These are phyloP conservation scores for Andrena hattorfiana DNA, from an alignment of 2,888 invertebrate species.

Conservation along the genomic window DNA sequence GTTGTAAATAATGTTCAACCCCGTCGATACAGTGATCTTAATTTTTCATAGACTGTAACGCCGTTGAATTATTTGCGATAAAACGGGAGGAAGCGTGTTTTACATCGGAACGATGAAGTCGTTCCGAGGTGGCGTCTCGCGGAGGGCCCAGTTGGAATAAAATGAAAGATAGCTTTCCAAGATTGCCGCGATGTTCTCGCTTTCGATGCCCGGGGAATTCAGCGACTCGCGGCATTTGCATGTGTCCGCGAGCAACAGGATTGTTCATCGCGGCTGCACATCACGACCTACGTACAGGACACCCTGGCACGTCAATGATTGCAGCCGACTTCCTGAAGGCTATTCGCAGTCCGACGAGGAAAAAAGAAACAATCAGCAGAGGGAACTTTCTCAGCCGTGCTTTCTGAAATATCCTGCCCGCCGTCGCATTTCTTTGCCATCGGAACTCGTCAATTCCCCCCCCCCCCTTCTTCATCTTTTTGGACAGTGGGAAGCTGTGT, in stretches of 20 bases:
- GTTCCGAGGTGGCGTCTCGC: neutral
- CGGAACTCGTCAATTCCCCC: neutral
- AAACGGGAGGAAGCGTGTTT: neutral
- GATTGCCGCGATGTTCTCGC: constrained; percentile 11
- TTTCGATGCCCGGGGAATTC: constrained; percentile 38
- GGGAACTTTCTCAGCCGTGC: constrained; percentile 23
- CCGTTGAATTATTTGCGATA: neutral
- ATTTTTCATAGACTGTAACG: neutral
- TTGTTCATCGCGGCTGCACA: constrained; percentile 65
- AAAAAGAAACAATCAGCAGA: constrained; percentile 11
- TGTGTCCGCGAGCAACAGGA: constrained; percentile 42
- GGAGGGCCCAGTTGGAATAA: neutral
- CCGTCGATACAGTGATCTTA: constrained; percentile 2
- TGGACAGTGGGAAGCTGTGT: constrained; percentile 6
- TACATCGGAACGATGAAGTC: neutral
- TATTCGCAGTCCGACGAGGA: constrained; percentile 20
- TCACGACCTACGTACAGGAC: constrained; percentile 68
- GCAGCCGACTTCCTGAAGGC: constrained; percentile 56
- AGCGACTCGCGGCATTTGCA: constrained; percentile 54
- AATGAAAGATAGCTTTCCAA: constrained; percentile 26
- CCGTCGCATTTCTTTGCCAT: constrained; percentile 3
- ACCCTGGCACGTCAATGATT: constrained; percentile 66
- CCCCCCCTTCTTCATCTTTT: neutral
- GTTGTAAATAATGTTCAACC: neutral
- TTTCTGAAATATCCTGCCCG: constrained; percentile 7